These are phyloP conservation scores for Tiliacea citrago DNA, from an alignment of 2,888 invertebrate species.

Conservation along the genomic window DNA sequence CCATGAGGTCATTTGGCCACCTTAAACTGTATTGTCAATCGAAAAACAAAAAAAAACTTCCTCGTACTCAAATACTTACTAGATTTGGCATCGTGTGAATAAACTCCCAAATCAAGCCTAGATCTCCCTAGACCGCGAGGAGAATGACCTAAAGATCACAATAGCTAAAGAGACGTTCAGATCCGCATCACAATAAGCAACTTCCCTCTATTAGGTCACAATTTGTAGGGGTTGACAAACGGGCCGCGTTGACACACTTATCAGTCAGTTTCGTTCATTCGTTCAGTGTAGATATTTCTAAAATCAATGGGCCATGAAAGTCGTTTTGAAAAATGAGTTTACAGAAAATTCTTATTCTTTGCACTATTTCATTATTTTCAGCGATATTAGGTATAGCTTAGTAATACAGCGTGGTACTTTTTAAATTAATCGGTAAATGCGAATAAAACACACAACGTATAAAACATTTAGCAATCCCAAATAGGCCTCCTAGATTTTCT, in stretches of 20 bases:
- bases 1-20: too few relatives aligned
- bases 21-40: too few relatives aligned
- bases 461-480: too few relatives aligned
- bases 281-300: not conserved
- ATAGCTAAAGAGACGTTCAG: constrained; percentile 9
- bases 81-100: not conserved
- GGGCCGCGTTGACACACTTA: constrained; percentile 32
- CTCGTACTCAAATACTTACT: too few relatives aligned
- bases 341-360: too few relatives aligned
- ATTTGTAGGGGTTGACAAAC: constrained; percentile 46
- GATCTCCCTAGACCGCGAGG: not conserved
- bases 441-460: too few relatives aligned
- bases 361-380: too few relatives aligned
- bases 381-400: too few relatives aligned
- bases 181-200: constrained; percentile 43
- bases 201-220: constrained; percentile 49
- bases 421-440: too few relatives aligned
- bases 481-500: not conserved
- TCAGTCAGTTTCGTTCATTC: constrained; percentile 29
- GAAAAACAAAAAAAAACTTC: too few relatives aligned
- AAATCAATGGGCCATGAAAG: not conserved
- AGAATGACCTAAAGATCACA: constrained; percentile 28
- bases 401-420: too few relatives aligned
- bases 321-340: not conserved
- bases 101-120: not conserved